Base-by-base conservation (phyloP, 2,888 invertebrate species). In the Salpingus planirostris region DNA sequence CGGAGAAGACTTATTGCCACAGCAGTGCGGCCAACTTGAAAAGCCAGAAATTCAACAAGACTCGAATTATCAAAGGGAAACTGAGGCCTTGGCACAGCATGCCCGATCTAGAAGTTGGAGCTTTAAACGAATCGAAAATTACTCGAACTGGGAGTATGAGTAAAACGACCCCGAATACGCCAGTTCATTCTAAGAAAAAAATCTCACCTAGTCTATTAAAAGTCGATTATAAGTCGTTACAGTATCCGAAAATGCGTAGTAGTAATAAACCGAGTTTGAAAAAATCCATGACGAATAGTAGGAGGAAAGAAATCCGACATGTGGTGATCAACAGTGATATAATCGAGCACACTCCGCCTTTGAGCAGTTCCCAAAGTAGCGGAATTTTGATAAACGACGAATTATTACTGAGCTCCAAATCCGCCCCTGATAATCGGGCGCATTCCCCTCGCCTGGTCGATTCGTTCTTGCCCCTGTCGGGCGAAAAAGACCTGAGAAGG, bases 401-500 rank as follows among this genome's bases (percentile, higher is more conserved):
- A 26, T 29, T 48, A 27, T 35, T 36, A 28, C 49, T 43, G 39
- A 33, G 34, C 31, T 53, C 55, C n/a, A 50, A 46, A 34, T 52
- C 54, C 8, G 32, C 50, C 29, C 46, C 50, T 6, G 46, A 44
- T 13, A 50, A 39, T 15, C 45, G 44, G 26, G 36, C 52, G 29
- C 46, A 49, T 36, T 55, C 54, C 40, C 51, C 59, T 28, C 34
- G 55, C 42, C 58, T 55, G 27, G 57, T 62, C 7, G 64, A 65
- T 43, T 54, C 55, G 27, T 62, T 63, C 41, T 42, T 60, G 21
- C 52, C 61, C 13, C 51, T 54, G 41, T 43, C 55, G 18, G 69
- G 68, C 12, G 67, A 68, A 38, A 70, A 70, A 41, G 69, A 69
- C 39, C 60, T 61, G 23, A 54, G 51, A 14, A 62, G 64, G 40